Conservation (phyloP, 2,888 invertebrate genomes). For the Agonum fuliginosum region DNA sequence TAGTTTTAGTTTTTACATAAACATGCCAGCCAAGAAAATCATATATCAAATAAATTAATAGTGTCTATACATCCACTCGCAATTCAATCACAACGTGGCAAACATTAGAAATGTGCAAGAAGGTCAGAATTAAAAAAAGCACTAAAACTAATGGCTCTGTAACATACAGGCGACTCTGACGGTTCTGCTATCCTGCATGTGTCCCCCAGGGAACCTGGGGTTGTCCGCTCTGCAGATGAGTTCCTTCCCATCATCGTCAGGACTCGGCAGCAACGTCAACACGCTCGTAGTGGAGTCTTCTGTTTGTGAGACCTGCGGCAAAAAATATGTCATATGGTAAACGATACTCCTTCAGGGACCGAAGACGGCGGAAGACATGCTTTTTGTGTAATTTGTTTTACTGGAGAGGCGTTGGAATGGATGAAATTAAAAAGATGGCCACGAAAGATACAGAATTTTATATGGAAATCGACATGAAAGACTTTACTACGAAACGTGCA, state of each 20-base stretch:
- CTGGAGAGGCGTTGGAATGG: too few relatives aligned
- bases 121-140: neutral
- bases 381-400: slow-evolving; percentile 44
- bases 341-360: neutral
- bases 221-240: slow-evolving; percentile 90
- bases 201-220: slow-evolving; percentile 89
- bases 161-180: slow-evolving; percentile 91
- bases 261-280: slow-evolving; percentile 83
- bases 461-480: too few relatives aligned
- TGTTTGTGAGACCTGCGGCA: slow-evolving; percentile 76
- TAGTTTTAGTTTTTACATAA: too few relatives aligned
- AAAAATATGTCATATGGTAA: slow-evolving; percentile 43
- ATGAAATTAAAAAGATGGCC: too few relatives aligned
- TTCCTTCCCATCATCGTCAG: slow-evolving; percentile 88
- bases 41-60: too few relatives aligned
- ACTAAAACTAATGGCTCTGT: too few relatives aligned
- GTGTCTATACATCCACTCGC: too few relatives aligned
- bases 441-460: too few relatives aligned
- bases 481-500: too few relatives aligned
- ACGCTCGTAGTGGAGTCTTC: slow-evolving; percentile 84
- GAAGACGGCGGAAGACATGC: slow-evolving; percentile 68
- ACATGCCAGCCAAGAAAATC: too few relatives aligned
- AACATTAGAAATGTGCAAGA: neutral
- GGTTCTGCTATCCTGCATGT: slow-evolving; percentile 84
- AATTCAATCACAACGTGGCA: too few relatives aligned